phyloP scores from a whole-genome alignment of 2,113 vertebrate species.

The Phainopepla nitens region DNA sequence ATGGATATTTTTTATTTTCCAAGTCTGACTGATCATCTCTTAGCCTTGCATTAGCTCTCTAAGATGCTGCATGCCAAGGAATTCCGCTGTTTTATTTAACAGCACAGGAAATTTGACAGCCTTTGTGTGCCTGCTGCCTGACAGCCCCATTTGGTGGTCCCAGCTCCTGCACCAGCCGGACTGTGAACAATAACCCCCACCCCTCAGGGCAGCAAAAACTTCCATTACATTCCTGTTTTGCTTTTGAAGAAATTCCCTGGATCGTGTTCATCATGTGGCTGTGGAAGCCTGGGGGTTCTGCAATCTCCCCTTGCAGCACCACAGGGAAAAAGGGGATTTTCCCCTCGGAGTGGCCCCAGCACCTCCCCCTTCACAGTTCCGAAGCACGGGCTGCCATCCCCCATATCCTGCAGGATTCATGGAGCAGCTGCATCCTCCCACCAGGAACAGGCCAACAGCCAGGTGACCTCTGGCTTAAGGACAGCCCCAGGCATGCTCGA shows the following conservation, averaged over 20 bases:
- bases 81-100: not conserved
- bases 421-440: not conserved
- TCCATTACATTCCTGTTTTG: not conserved
- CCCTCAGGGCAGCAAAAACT: not conserved
- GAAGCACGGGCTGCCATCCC: not conserved
- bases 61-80: fast-evolving
- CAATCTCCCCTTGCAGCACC: not conserved
- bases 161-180: not conserved
- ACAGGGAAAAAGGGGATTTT: not conserved
- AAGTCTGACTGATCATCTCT: not conserved
- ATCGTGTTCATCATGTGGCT: fast-evolving
- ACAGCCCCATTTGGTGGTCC: fast-evolving
- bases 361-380: not conserved
- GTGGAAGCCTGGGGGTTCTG: not conserved
- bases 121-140: not conserved
- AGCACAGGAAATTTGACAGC: not conserved
- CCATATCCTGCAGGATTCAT: not conserved
- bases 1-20: not conserved
- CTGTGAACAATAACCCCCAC: fast-evolving
- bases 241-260: not conserved
- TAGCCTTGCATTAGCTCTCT: not conserved
- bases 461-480: not conserved
- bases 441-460: not conserved
- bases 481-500: not conserved
- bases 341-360: not conserved